A percentile compares a stretch with the other conserved stretches of the same genome.
These are phyloP conservation scores for Aphidius gifuensis DNA, from an alignment of 1,140 invertebrate genomes.

Conservation along the genomic window DNA sequence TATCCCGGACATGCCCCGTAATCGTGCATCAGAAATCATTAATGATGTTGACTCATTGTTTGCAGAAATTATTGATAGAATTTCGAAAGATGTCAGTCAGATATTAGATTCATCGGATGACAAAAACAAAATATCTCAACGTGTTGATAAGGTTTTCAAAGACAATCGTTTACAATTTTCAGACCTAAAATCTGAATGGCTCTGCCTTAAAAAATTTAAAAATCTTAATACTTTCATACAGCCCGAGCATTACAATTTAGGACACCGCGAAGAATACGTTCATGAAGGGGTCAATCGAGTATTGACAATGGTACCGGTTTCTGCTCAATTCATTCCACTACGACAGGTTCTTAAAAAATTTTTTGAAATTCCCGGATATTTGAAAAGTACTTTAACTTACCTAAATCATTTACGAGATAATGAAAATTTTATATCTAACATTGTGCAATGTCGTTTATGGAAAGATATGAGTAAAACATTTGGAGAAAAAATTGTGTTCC, in stretches of 20 bases:
- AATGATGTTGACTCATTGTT: slow-evolving; percentile 8
- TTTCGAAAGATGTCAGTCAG: neutral
- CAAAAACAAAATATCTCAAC: neutral
- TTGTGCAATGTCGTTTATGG: slow-evolving; percentile 20
- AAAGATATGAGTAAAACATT: slow-evolving; percentile 3
- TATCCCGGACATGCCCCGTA: slow-evolving; percentile 16
- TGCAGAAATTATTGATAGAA: slow-evolving; percentile 4
- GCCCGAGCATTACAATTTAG: slow-evolving; percentile 8
- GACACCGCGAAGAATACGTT: slow-evolving; percentile 2
- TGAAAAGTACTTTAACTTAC: slow-evolving; percentile 21
- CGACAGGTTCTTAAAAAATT: slow-evolving; percentile 13
- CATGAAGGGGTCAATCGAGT: neutral
- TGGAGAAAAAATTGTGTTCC: slow-evolving; percentile 17
- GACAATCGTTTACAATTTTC: neutral
- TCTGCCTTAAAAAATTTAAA: slow-evolving; percentile 14
- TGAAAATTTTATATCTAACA: slow-evolving; percentile 14
- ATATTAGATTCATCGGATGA: slow-evolving; percentile 1
- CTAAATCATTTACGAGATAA: slow-evolving; percentile 21
- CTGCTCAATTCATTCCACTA: slow-evolving; percentile 16
- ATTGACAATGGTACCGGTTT: neutral
- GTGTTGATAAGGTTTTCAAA: neutral
- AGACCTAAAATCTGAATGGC: slow-evolving; percentile 1
- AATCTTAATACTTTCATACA: slow-evolving; percentile 1
- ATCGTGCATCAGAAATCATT: slow-evolving; percentile 16
- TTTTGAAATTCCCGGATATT: slow-evolving; percentile 17